phyloP scores from a whole-genome alignment of 2,113 vertebrate species.

The Aplodontia rufa region DNA sequence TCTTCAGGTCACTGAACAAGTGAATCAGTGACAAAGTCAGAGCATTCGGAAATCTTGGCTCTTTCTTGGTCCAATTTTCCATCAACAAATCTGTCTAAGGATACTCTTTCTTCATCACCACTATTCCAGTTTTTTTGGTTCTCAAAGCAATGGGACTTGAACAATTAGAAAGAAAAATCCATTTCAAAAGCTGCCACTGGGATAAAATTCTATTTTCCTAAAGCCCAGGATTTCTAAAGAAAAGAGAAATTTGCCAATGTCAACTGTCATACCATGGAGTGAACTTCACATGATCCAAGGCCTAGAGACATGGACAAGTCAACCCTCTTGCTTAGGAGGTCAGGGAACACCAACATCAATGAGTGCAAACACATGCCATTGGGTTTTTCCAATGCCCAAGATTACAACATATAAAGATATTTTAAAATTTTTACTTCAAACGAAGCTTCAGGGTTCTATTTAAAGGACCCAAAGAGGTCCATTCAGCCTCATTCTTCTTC shows the following conservation, averaged over 20 bases:
- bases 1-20: background rate
- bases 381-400: background rate
- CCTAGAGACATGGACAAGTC: background rate
- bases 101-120: background rate
- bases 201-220: constrained; percentile 28
- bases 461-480: background rate
- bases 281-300: background rate
- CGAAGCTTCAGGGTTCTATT: background rate
- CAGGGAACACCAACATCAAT: background rate
- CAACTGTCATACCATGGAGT: background rate
- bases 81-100: background rate
- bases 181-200: background rate
- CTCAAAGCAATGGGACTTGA: background rate
- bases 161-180: background rate
- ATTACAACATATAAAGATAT: background rate
- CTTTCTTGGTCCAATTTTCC: background rate
- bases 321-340: background rate
- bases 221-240: constrained; percentile 30
- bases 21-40: background rate
- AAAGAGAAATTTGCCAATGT: background rate
- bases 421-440: background rate
- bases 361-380: background rate
- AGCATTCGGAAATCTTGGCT: background rate
- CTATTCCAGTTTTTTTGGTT: background rate
- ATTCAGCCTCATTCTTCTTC: background rate